Evolutionary conservation across 2,888 invertebrate genomes (phyloP), one percentile per base, ranked within the genome.

Genomic region (Urechis unicinctus): DNA sequence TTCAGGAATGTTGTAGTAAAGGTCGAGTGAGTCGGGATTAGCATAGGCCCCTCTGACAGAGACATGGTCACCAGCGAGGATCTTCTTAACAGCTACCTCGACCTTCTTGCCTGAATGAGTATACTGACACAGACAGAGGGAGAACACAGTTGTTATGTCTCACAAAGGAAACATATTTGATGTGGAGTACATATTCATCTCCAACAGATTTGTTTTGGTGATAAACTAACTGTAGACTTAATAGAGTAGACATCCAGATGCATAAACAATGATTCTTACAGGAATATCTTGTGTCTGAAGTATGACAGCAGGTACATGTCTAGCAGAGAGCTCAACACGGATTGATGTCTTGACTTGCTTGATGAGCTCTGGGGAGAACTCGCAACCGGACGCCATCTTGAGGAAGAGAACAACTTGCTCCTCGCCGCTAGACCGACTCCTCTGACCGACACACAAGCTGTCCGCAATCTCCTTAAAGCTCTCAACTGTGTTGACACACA

Each of bases 21-120:
- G 71, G 49, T 80, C 75, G 22, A 82, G 67, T 50, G 74, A 75
- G 41, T 78, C 71, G 1, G 82, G 82, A 68, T 83, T 83, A 24
- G 78, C 69, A 48, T 82, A 70, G 0, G 82, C 80, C 13, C 80
- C 79, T 24, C 76, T 68, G 62, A 81, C 81, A 58, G 74, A 74
- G 0, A 82, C 81, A 43, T 72, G 67, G 58, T 78, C 72, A 2
- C 80, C 80, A 53, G 76, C 73, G 28, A 83, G 73, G 6, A 81
- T 77, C 61, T 80, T 78, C 61, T 81, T 78, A 24, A 83, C 81
- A 1, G 82, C 82, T 5, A 83, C 76, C 68, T 83, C 83, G 29
- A 83, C 82, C 65, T 83, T 83, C 71, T 83, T 83, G 2, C 83
- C 83, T 66, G 79, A 82, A 56, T 81, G 78, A 24, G 83, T 83